Conservation (phyloP, 2,888 invertebrate species). For the Cynaeus angustus region DNA sequence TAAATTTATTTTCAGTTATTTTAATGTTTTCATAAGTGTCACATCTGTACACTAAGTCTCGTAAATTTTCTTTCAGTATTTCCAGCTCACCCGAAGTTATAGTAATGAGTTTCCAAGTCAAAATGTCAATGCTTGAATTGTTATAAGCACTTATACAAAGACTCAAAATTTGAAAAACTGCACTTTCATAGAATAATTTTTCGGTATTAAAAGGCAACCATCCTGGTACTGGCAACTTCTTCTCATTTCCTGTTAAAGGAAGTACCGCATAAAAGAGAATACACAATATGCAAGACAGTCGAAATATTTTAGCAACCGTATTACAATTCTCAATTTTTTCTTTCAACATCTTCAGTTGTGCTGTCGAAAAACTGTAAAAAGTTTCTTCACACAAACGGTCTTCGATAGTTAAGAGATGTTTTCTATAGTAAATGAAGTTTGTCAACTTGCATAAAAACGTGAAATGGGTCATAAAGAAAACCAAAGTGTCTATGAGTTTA, state of each 20-base stretch:
- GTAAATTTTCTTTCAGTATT: conserved; percentile 37
- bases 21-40: background rate
- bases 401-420: conserved; percentile 8
- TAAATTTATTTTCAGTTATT: background rate
- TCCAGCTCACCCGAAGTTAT: conserved; percentile 28
- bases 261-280: conserved; percentile 20
- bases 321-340: conserved; percentile 1
- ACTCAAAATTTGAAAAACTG: conserved; percentile 32
- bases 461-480: conserved; percentile 24
- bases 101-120: conserved; percentile 24
- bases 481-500: conserved; percentile 8
- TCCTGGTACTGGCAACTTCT: conserved; percentile 27
- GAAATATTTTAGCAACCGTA: conserved; percentile 1
- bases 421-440: conserved; percentile 12
- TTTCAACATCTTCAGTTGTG: conserved; percentile 7
- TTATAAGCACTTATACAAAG: conserved; percentile 28
- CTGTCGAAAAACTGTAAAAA: conserved; percentile 1
- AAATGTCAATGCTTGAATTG: conserved; percentile 44
- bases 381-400: background rate
- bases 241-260: conserved; percentile 6
- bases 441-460: conserved; percentile 32
- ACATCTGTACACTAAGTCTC: background rate
- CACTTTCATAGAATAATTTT: conserved; percentile 22
- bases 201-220: conserved; percentile 44
- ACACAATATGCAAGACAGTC: background rate